Evolutionary conservation across 2,888 invertebrate genomes (phyloP).

Genomic region (Morinoia aosen): DNA sequence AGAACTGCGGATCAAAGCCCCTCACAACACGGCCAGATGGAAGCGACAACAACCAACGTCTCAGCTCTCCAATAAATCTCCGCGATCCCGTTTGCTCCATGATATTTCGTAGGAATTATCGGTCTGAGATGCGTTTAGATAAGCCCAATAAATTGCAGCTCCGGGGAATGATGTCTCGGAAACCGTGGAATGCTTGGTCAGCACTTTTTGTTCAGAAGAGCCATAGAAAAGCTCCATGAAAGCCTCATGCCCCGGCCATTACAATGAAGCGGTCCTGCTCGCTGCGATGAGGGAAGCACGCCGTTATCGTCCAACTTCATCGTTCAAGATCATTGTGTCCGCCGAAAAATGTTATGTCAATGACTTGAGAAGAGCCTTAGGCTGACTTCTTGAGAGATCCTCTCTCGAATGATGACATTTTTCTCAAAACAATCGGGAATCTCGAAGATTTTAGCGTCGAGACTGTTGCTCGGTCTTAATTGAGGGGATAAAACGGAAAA

Average conservation of each 20-base stretch:
- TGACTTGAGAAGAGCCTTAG: neutral
- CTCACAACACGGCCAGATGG: no score
- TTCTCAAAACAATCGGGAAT: neutral
- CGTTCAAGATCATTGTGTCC: neutral
- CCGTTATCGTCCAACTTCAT: neutral
- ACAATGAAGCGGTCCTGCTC: neutral
- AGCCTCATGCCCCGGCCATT: neutral
- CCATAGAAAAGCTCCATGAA: constrained; percentile 30
- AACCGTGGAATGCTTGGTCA: constrained; percentile 8
- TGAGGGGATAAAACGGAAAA: neutral
- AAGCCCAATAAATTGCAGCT: constrained; percentile 28
- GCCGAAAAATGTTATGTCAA: neutral
- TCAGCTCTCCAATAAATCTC: neutral
- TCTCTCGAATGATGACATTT: neutral
- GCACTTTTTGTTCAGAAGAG: constrained; percentile 41
- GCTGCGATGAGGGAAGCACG: neutral
- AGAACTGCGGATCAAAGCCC: no score
- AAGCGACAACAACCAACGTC: neutral
- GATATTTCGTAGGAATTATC: constrained; percentile 32
- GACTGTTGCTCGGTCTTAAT: neutral
- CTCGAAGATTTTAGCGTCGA: neutral
- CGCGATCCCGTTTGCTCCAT: neutral
- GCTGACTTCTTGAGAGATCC: neutral
- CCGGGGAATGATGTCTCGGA: constrained; percentile 42
- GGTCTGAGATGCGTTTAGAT: constrained; percentile 34